These are phyloP conservation scores for Merluccius polli DNA, from an alignment of 2,797 vertebrate species.

Conservation along the genomic window DNA sequence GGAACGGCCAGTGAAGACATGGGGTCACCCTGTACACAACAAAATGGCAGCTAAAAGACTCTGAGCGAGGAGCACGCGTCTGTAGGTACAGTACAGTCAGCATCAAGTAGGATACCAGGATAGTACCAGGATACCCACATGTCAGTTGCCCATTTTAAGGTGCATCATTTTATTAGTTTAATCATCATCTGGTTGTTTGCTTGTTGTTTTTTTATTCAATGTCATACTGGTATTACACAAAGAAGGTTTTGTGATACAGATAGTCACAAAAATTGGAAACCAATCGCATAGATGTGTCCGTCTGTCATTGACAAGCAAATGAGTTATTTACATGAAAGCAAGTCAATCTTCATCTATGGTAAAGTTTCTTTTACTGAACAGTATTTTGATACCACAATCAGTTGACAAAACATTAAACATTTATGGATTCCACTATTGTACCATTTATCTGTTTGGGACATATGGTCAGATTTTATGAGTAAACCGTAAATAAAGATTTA, in stretches of 20 bases:
- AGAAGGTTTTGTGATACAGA: not conserved
- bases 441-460: not conserved
- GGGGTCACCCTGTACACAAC: constrained; percentile 68
- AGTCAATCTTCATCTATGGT: not conserved
- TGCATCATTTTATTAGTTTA: not conserved
- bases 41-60: constrained; percentile 85
- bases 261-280: not conserved
- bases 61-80: constrained; percentile 57
- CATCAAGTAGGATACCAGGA: not conserved
- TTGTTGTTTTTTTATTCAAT: not conserved
- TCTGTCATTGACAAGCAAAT: not conserved
- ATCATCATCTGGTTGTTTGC: not conserved
- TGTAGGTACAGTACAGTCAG: constrained; percentile 59
- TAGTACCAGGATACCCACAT: too few species aligned
- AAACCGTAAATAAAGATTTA: not conserved
- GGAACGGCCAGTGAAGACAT: constrained; percentile 59
- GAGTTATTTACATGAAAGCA: not conserved
- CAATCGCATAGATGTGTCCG: not conserved
- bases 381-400: not conserved
- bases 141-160: not conserved
- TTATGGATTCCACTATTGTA: not conserved
- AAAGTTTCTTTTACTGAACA: not conserved
- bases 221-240: not conserved
- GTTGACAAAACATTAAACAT: not conserved
- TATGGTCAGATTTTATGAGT: not conserved